A percentile compares a stretch with the other conserved stretches of the same genome.
Conservation (phyloP, 2,888 invertebrate genomes). For the Shargacucullia verbasci region DNA sequence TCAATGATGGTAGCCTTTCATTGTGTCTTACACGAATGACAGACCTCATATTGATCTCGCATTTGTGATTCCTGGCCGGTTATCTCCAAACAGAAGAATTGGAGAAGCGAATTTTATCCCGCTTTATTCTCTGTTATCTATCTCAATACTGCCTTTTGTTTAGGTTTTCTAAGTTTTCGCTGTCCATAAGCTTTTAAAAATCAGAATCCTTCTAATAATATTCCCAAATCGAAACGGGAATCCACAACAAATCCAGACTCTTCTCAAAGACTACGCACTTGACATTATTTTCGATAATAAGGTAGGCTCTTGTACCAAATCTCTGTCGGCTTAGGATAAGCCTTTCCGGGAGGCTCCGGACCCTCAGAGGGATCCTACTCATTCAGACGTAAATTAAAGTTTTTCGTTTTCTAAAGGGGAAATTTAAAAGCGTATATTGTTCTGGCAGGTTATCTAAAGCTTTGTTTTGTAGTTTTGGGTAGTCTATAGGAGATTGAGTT, state of each 20-base stretch:
- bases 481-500: not conserved
- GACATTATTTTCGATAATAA: slow-evolving; percentile 48
- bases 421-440: slow-evolving; percentile 17
- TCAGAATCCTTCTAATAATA: not conserved
- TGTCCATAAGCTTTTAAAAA: no score
- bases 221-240: slow-evolving; percentile 5
- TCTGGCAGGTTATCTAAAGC: not conserved
- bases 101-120: no score
- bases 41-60: no score
- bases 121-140: no score
- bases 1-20: no score
- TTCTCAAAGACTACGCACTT: slow-evolving; percentile 12
- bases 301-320: slow-evolving; percentile 29
- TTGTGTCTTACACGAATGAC: no score
- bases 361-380: slow-evolving; percentile 11
- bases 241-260: slow-evolving; percentile 11
- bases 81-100: no score
- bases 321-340: slow-evolving; percentile 41
- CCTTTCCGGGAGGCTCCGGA: slow-evolving; percentile 12
- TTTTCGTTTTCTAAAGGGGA: slow-evolving; percentile 6
- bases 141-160: no score
- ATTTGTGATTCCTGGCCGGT: no score
- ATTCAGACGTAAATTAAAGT: slow-evolving; percentile 40
- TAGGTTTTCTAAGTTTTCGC: no score
- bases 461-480: slow-evolving; percentile 1